phyloP scores from a whole-genome alignment of 2,888 invertebrate species.

The Drosophila vallismaia region DNA sequence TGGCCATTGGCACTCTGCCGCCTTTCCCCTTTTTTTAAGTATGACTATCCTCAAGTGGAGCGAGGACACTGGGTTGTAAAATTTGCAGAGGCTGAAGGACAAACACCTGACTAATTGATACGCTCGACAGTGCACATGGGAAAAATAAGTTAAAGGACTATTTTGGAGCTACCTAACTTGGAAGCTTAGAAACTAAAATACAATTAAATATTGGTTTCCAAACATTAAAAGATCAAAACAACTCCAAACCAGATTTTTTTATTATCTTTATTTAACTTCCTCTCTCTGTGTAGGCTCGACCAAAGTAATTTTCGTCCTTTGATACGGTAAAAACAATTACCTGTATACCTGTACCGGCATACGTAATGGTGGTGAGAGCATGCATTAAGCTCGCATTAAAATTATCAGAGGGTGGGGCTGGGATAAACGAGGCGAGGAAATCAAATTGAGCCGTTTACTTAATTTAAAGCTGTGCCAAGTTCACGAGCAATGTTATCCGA shows the following conservation, averaged over 20 bases:
- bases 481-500: constrained; percentile 7
- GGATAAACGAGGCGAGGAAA: constrained; percentile 49
- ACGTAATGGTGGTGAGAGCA: background rate
- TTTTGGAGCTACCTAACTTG: no score
- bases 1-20: background rate
- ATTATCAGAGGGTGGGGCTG: constrained; percentile 16
- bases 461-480: constrained; percentile 38
- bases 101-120: constrained; percentile 58
- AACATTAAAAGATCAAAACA: no score
- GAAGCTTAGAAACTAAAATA: no score
- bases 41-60: constrained; percentile 13
- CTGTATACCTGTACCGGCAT: constrained; percentile 8
- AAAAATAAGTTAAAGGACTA: background rate
- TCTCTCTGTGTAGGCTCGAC: constrained; percentile 8
- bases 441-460: constrained; percentile 39
- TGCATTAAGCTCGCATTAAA: constrained; percentile 48
- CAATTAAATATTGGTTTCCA: no score
- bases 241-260: background rate
- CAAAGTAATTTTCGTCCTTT: constrained; percentile 21
- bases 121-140: constrained; percentile 1
- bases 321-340: constrained; percentile 29
- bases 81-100: constrained; percentile 54
- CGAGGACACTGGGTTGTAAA: constrained; percentile 59
- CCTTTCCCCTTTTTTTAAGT: constrained; percentile 1
- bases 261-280: background rate